phyloP scores from a whole-genome alignment of 2,113 vertebrate genomes.

The Vulpes vulpes region DNA sequence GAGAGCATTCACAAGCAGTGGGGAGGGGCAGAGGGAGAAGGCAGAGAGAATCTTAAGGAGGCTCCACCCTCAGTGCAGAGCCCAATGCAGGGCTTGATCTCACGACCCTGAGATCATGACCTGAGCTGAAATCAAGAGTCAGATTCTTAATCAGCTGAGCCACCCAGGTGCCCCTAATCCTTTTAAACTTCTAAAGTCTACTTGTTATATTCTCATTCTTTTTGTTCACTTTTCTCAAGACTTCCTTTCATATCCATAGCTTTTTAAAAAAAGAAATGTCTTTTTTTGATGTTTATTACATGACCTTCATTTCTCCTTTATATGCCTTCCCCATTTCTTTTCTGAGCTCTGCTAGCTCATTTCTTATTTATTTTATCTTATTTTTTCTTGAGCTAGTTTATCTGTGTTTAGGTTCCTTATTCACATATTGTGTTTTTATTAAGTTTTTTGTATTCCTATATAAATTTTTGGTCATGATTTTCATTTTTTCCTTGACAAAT shows the following conservation, averaged over 20 bases:
- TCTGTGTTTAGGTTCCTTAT: conserved; percentile 7
- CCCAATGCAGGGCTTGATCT: background rate
- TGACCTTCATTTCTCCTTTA: conserved; percentile 44
- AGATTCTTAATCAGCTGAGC: background rate
- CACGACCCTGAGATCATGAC: background rate
- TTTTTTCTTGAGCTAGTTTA: conserved; percentile 43
- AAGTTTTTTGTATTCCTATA: background rate
- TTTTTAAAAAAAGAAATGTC: background rate
- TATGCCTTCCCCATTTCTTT: conserved; percentile 48
- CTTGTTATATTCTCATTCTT: conserved; percentile 49
- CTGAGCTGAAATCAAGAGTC: background rate
- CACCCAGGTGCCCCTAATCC: background rate
- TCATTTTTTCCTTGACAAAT: background rate
- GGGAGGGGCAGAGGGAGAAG: background rate
- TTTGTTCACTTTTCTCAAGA: conserved; percentile 42
- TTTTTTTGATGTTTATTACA: background rate
- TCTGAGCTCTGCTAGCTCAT: conserved; percentile 12
- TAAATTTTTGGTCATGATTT: conserved; percentile 39
- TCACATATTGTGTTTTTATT: conserved; percentile 12
- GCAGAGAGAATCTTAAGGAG: background rate
- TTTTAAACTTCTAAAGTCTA: conserved; percentile 11
- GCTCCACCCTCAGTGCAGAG: background rate
- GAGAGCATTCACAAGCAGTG: background rate
- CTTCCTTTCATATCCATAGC: background rate
- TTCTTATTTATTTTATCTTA: conserved; percentile 38